Evolutionary conservation across 2,888 invertebrate species (phyloP).

Genomic region (Rotaria sp.): DNA sequence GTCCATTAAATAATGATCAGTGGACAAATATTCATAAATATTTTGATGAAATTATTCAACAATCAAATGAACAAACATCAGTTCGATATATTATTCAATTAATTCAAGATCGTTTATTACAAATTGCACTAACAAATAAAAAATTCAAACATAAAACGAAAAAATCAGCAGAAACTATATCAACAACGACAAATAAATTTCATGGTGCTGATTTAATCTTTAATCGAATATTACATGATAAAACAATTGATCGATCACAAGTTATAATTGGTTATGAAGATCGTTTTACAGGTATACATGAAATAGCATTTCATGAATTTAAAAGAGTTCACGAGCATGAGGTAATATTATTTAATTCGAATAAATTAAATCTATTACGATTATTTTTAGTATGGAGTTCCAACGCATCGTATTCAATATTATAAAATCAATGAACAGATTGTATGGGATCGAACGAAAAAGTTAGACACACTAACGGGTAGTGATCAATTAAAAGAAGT

Average conservation of each 20-base stretch:
- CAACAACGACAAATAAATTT: constrained; percentile 29
- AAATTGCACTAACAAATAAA: neutral
- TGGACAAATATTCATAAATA: neutral
- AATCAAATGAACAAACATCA: neutral
- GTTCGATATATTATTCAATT: neutral
- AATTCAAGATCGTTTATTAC: neutral
- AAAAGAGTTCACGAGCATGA: constrained; percentile 31
- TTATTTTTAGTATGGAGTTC: neutral
- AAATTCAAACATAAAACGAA: neutral
- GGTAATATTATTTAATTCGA: too few species aligned
- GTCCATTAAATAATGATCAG: neutral
- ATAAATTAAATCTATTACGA: too few species aligned
- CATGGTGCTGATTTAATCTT: constrained; percentile 36
- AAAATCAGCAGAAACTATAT: too few species aligned
- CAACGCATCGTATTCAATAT: too few species aligned
- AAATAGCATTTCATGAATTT: constrained; percentile 35
- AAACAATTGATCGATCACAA: constrained; percentile 33
- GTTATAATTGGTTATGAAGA: constrained; percentile 37
- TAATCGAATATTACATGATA: constrained; percentile 32
- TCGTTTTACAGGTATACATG: constrained; percentile 37
- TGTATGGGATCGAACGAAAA: too few species aligned
- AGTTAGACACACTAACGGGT: too few species aligned
- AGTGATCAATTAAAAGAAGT: too few species aligned
- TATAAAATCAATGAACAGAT: too few species aligned
- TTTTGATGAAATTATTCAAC: neutral